Conservation (phyloP, 2,113 vertebrate species). For the Embiotoca jacksoni region DNA sequence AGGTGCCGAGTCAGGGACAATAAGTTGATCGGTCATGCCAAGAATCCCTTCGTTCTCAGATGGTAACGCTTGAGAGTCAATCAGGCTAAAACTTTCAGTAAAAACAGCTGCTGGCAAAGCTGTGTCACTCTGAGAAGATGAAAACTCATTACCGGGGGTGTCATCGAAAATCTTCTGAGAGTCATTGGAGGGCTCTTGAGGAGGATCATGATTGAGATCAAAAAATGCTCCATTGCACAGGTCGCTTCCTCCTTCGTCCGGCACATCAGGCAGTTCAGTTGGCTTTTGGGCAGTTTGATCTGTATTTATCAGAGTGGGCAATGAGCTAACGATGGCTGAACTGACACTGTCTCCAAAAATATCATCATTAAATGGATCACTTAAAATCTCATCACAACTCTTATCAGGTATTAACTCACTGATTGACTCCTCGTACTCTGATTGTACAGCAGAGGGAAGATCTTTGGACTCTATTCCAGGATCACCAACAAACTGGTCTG, state of each 20-base stretch:
- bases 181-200: too few species aligned
- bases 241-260: too few species aligned
- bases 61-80: conserved; percentile 19
- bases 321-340: neutral
- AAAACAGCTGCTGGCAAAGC: conserved; percentile 16
- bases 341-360: conserved; percentile 4
- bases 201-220: too few species aligned
- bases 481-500: neutral
- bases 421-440: conserved; percentile 2
- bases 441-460: neutral
- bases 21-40: conserved; percentile 11
- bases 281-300: conserved; percentile 2
- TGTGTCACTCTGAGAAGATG: conserved; percentile 13
- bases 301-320: conserved; percentile 3
- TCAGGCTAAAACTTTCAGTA: conserved; percentile 26
- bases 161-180: neutral
- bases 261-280: neutral
- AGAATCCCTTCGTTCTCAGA: conserved; percentile 14
- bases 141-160: neutral
- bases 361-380: conserved; percentile 16
- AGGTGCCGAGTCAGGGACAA: neutral
- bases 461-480: conserved; percentile 14
- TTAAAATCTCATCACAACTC: conserved; percentile 12
- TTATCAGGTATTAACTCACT: neutral
- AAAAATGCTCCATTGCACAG: too few species aligned